Conservation (phyloP, 2,113 vertebrate genomes). For the Notothenia rossii region DNA sequence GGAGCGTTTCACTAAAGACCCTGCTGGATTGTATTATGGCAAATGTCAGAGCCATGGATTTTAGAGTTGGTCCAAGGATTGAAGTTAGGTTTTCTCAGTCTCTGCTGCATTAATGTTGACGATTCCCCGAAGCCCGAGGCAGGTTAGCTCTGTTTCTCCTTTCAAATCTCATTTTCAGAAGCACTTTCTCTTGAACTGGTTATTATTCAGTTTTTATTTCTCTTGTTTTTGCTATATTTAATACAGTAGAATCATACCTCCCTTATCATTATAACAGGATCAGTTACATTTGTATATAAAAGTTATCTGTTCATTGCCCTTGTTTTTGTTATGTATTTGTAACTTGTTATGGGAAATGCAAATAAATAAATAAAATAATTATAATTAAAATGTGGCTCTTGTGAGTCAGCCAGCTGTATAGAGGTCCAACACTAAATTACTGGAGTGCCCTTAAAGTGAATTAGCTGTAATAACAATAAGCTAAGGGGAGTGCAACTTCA, state of each 20-base stretch:
- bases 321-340: too few species aligned
- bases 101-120: neutral
- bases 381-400: neutral
- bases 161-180: too few species aligned
- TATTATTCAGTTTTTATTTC: too few species aligned
- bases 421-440: conserved; percentile 17
- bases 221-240: too few species aligned
- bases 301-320: too few species aligned
- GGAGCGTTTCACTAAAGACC: neutral
- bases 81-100: neutral
- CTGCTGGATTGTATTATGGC: neutral
- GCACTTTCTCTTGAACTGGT: too few species aligned
- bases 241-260: too few species aligned
- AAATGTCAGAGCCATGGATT: neutral
- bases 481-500: neutral
- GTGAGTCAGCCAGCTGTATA: conserved; percentile 15
- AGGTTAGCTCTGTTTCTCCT: too few species aligned
- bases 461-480: neutral
- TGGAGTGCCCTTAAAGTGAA: neutral
- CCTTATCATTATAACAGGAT: too few species aligned
- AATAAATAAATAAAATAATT: too few species aligned
- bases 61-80: neutral
- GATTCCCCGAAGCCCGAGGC: neutral
- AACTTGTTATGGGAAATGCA: too few species aligned
- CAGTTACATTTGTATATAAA: too few species aligned